phyloP scores from a whole-genome alignment of 2,113 vertebrate genomes.

The Pelmatolapia mariae region DNA sequence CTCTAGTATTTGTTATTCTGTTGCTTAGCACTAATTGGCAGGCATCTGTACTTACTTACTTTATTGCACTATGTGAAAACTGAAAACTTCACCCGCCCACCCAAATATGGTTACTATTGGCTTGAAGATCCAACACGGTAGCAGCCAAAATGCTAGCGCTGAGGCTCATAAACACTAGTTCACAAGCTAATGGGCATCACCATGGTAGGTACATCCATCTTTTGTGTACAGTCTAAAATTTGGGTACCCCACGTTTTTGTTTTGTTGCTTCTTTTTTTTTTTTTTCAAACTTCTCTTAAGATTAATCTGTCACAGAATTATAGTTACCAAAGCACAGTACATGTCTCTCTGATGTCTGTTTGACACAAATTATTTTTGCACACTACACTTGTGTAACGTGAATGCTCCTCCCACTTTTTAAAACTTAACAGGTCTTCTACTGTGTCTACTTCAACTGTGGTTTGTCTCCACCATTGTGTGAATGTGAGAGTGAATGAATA shows the following conservation, averaged over 20 bases:
- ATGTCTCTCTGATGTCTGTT: background rate
- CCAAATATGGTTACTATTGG: background rate
- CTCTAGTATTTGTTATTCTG: background rate
- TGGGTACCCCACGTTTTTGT: background rate
- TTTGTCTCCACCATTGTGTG: background rate
- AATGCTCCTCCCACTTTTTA: constrained; percentile 29
- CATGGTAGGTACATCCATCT: background rate
- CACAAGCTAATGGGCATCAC: background rate
- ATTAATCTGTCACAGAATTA: background rate
- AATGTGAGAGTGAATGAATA: background rate
- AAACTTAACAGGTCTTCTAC: constrained; percentile 37
- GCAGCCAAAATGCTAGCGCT: background rate
- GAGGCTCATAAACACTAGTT: background rate
- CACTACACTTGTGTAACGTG: background rate
- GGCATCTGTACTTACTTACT: background rate
- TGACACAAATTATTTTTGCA: background rate
- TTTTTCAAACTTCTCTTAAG: background rate
- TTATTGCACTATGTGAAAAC: background rate
- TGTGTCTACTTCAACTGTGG: background rate
- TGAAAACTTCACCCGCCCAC: background rate
- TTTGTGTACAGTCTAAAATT: background rate
- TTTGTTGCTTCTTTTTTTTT: background rate
- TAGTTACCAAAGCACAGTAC: background rate
- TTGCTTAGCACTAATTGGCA: background rate
- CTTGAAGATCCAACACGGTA: background rate